A percentile compares a stretch with the other conserved stretches of the same genome.
These are phyloP conservation scores for Stomatorhinus ivindoensis DNA, from an alignment of 2,113 vertebrate genomes.

Conservation along the genomic window DNA sequence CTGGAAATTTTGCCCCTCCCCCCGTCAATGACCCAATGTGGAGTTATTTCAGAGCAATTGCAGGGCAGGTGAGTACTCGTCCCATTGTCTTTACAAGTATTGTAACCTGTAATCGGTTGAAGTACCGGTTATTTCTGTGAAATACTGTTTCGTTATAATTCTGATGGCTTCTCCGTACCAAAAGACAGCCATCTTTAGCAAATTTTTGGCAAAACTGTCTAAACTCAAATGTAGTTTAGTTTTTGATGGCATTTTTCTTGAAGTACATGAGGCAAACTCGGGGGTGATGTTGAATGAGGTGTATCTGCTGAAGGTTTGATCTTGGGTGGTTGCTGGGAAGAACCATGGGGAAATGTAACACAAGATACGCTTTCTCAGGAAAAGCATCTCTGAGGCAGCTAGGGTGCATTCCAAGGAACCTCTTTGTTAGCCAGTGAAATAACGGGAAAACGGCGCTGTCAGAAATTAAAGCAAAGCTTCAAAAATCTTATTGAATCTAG, in stretches of 20 bases:
- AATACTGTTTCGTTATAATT: not conserved
- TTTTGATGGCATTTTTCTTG: not conserved
- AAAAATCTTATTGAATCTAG: not conserved
- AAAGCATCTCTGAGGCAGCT: not conserved
- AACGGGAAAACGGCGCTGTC: not conserved
- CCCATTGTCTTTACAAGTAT: not conserved
- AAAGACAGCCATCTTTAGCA: not conserved
- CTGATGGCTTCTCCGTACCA: not conserved
- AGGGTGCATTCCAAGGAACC: not conserved
- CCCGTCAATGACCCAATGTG: conserved; percentile 67
- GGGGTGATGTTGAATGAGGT: not conserved
- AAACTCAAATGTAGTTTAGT: not conserved
- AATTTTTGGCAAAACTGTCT: not conserved
- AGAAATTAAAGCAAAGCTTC: not conserved
- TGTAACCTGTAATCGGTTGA: not conserved
- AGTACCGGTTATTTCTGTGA: not conserved
- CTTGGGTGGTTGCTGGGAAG: not conserved
- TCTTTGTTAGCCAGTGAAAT: not conserved
- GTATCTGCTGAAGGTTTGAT: not conserved
- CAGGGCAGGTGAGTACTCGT: conserved; percentile 63
- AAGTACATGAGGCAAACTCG: not conserved
- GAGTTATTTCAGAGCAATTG: conserved; percentile 71
- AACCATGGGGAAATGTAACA: not conserved
- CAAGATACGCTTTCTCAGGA: not conserved
- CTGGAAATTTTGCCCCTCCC: conserved; percentile 47